A percentile compares a stretch with the other conserved stretches of the same genome.
phyloP scores from a whole-genome alignment of 1,140 invertebrate genomes.

The Aleiodes sp. region DNA sequence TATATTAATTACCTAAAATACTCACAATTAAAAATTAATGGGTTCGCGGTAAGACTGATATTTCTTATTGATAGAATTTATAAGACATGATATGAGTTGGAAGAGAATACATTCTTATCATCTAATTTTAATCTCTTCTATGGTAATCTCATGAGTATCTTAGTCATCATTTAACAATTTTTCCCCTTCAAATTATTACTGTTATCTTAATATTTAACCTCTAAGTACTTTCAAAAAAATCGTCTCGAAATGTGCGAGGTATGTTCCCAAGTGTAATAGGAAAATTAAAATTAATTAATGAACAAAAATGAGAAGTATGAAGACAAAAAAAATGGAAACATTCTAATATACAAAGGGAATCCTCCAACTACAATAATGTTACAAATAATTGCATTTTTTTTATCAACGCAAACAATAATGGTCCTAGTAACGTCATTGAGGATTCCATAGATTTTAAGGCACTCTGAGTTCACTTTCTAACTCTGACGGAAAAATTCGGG shows the following conservation, averaged over 20 bases:
- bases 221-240: slow-evolving; percentile 8
- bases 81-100: slow-evolving; percentile 9
- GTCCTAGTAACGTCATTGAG: not conserved
- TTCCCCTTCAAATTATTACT: not conserved
- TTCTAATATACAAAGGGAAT: not conserved
- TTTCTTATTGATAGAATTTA: slow-evolving; percentile 13
- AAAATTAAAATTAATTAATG: not conserved
- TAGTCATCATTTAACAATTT: slow-evolving; percentile 23
- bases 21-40: slow-evolving; percentile 24
- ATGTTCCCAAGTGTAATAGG: not conserved
- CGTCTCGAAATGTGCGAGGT: not conserved
- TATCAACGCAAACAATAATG: not conserved
- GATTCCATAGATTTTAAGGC: slow-evolving; percentile 8
- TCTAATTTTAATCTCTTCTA: slow-evolving; percentile 2
- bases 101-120: not conserved
- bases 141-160: slow-evolving; percentile 21
- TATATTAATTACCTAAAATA: slow-evolving; percentile 30
- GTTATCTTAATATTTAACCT: not conserved
- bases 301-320: not conserved
- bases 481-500: not conserved
- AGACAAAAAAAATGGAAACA: not conserved
- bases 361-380: too few relatives aligned
- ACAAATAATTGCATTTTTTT: not conserved
- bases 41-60: slow-evolving; percentile 20
- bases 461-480: slow-evolving; percentile 5